These are phyloP conservation scores for Eurytoma californica DNA, from an alignment of 2,888 invertebrate species.

Conservation along the genomic window DNA sequence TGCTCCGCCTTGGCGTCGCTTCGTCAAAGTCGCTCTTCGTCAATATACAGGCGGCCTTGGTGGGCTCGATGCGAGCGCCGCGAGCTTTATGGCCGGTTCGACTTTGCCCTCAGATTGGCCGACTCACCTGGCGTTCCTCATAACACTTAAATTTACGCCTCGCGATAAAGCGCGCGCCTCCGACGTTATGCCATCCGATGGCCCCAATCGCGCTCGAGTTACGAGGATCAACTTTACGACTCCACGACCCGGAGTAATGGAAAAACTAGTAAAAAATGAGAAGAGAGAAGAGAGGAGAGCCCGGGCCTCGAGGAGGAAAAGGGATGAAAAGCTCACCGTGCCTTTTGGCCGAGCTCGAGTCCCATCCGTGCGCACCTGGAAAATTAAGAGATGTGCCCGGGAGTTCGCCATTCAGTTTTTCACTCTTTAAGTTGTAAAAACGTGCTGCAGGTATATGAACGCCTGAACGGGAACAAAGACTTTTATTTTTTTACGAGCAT, in stretches of 20 bases:
- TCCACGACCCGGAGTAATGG: constrained; percentile 56
- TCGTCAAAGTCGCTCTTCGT: neutral
- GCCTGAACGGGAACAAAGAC: neutral
- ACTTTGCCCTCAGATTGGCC: constrained; percentile 65
- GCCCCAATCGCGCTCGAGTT: constrained; percentile 60
- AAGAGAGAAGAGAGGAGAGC: constrained; percentile 18
- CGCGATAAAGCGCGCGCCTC: constrained; percentile 59
- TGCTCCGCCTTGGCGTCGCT: neutral
- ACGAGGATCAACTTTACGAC: constrained; percentile 61
- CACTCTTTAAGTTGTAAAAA: neutral
- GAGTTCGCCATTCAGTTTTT: neutral
- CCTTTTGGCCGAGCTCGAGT: neutral
- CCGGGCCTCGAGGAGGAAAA: neutral
- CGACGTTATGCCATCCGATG: constrained; percentile 61
- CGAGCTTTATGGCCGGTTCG: constrained; percentile 65
- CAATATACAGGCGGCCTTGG: neutral
- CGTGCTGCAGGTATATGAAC: neutral
- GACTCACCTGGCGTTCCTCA: constrained; percentile 62
- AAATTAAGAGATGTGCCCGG: constrained; percentile 38
- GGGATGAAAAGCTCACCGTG: no score
- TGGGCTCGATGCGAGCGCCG: constrained; percentile 61
- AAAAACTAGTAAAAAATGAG: constrained; percentile 61
- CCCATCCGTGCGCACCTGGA: constrained; percentile 1
- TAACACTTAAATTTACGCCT: constrained; percentile 64
- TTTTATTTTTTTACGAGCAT: neutral